Evolutionary conservation across 2,113 vertebrate species (phyloP).

Genomic region (Heliornis fulica): DNA sequence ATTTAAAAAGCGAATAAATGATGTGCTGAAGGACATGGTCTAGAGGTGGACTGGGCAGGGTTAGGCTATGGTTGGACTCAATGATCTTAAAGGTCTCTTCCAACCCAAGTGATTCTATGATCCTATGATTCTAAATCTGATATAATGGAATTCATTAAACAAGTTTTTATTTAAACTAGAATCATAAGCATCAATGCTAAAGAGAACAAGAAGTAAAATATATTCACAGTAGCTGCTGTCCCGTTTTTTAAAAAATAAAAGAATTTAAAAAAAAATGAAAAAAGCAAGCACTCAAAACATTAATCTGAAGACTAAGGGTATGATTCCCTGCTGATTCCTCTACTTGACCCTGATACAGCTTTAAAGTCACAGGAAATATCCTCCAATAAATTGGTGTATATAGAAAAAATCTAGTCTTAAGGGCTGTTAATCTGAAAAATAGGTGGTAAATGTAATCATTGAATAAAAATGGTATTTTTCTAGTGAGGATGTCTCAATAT

Average conservation of each 20-base stretch:
- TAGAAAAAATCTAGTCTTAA: no score
- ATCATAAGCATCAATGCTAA: background rate
- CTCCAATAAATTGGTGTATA: background rate
- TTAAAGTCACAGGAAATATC: background rate
- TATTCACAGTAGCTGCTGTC: background rate
- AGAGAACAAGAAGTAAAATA: background rate
- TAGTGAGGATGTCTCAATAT: background rate
- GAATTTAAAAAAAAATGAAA: background rate
- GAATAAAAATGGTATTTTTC: no score
- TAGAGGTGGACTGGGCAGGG: no score
- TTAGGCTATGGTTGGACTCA: no score
- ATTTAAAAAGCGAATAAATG: no score
- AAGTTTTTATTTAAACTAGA: background rate
- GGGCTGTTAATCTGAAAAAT: no score
- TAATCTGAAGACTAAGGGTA: background rate
- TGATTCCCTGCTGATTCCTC: background rate
- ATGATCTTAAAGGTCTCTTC: no score
- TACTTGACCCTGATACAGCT: background rate
- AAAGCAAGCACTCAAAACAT: background rate
- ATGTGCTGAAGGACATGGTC: no score
- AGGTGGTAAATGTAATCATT: no score
- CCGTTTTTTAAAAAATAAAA: background rate
- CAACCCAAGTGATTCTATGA: no score
- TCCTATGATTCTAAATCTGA: no score
- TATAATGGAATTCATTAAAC: background rate